Evolutionary conservation across 2,113 vertebrate genomes (phyloP), one percentile per base, ranked within the genome.

Genomic region (Rhinolophus sinicus): DNA sequence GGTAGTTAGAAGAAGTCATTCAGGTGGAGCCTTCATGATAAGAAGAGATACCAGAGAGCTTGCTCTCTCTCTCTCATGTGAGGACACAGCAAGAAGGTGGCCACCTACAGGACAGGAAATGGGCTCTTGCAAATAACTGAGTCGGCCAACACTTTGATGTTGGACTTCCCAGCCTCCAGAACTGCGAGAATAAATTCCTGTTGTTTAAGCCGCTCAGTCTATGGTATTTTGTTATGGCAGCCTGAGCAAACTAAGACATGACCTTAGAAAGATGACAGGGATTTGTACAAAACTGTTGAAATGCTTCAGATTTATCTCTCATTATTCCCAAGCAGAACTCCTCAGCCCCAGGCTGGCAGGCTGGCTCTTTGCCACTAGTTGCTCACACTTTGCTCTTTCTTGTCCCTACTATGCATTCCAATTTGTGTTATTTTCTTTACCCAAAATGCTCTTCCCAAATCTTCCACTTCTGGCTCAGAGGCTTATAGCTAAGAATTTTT

Each of bases 391-490:
- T 72, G 13, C 78, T 96, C 35, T 93, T 75, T 93, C 58, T 78
- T 21, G 62, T 38, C 13, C 62, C 44, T 9, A 4, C 26, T 35
- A 33, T 26, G 12, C 50, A 50, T 5, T 38, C 24, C 30, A 75
- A 30, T 58, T 60, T 64, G 64, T 60, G 44, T 40, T 86, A 11
- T 89, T 92, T 94, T 76, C 70, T 87, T 94, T 87, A 90, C 88
- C 80, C 47, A 9, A 80, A 78, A 93, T 85, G 72, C 56, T 77
- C 65, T 83, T 69, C 73, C 44, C 58, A 80, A 13, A 82, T 82
- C 93, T 95, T 76, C 67, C 13, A 86, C 47, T 89, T 89, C 67
- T 82, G 52, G 72, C 35, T 83, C 73, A 69, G 56, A 82, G 26
- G 40, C 16, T 75, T 14, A 60, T 60, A 75, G 73, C 56, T 73